Conservation (phyloP, 2,113 vertebrate species). For the Grus americana region DNA sequence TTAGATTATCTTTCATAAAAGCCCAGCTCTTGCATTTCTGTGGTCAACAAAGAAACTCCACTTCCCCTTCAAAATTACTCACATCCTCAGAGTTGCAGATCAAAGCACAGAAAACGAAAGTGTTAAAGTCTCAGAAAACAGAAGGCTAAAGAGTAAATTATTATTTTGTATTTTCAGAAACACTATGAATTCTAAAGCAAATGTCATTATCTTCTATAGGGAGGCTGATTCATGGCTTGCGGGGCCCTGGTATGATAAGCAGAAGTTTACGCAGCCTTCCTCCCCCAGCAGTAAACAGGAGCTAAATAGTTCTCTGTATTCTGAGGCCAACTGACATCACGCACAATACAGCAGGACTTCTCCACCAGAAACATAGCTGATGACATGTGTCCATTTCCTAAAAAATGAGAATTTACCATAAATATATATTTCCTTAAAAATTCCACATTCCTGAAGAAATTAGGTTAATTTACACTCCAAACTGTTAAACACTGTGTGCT, state of each 20-base stretch:
- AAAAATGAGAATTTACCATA: not conserved
- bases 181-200: not conserved
- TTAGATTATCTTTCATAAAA: constrained; percentile 11
- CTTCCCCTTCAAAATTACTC: constrained; percentile 28
- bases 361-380: not conserved
- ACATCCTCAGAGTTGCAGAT: not conserved
- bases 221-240: not conserved
- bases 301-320: not conserved
- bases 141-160: not conserved
- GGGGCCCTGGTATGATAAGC: not conserved
- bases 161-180: not conserved
- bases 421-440: not conserved
- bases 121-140: not conserved
- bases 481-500: not conserved
- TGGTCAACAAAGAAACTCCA: not conserved
- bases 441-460: not conserved
- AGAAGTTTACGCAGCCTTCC: not conserved
- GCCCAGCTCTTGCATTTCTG: not conserved
- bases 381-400: not conserved
- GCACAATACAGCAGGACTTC: not conserved
- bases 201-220: not conserved
- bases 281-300: not conserved
- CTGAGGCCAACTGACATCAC: not conserved
- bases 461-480: not conserved
- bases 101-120: not conserved